phyloP scores from a whole-genome alignment of 2,113 vertebrate species.

The Pachypanchax playfairii region DNA sequence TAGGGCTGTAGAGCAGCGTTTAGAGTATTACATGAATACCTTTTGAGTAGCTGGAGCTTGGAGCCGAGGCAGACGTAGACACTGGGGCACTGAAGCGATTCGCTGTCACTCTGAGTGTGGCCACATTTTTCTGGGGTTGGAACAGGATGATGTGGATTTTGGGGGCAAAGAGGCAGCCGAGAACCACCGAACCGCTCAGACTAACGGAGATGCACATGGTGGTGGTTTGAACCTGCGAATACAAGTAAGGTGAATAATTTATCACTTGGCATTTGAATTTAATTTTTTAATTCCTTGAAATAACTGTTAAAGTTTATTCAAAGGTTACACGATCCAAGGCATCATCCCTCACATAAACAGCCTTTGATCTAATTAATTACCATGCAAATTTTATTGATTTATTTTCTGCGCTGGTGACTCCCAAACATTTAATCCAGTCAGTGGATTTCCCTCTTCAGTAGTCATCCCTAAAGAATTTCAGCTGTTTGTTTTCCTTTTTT shows the following conservation, averaged over 20 bases:
- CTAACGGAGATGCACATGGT: slow-evolving; percentile 99
- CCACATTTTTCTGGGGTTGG: slow-evolving; percentile 97
- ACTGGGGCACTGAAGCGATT: slow-evolving; percentile 85
- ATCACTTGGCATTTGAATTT: not conserved
- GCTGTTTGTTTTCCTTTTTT: not conserved
- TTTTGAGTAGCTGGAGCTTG: slow-evolving; percentile 84
- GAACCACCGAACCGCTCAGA: slow-evolving; percentile 95
- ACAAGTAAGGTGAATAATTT: not conserved
- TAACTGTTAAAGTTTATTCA: slow-evolving; percentile 38
- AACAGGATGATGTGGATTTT: slow-evolving; percentile 98
- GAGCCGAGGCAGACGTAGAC: slow-evolving; percentile 63
- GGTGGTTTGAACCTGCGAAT: slow-evolving; percentile 93
- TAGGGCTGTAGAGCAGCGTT: not conserved
- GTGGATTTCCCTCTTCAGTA: slow-evolving; percentile 4
- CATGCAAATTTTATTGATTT: slow-evolving; percentile 12
- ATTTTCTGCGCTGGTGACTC: slow-evolving; percentile 1
- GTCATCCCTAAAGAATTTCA: not conserved
- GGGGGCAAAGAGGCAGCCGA: slow-evolving; percentile 94
- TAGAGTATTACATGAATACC: slow-evolving; percentile 74
- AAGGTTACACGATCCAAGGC: slow-evolving; percentile 28
- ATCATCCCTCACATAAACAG: no score
- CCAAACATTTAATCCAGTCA: slow-evolving; percentile 11
- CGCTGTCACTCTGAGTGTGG: slow-evolving; percentile 86
- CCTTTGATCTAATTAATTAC: slow-evolving; percentile 32
- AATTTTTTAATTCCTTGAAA: slow-evolving; percentile 43